These are phyloP conservation scores for Hylomyscus alleni DNA, from an alignment of 2,797 vertebrate species.

Conservation along the genomic window DNA sequence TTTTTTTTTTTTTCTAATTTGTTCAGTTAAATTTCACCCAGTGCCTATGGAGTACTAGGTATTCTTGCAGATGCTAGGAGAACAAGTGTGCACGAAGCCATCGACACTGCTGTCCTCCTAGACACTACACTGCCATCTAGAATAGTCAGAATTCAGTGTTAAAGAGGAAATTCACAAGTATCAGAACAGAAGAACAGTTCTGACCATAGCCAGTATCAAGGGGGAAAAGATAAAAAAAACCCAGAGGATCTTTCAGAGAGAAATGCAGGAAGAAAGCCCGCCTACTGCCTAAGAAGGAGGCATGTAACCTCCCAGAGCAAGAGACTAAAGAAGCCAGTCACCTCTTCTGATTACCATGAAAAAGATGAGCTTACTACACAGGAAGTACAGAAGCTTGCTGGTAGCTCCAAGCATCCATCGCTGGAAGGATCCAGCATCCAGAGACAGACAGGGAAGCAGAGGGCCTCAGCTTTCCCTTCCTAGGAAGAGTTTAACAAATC, in stretches of 20 bases:
- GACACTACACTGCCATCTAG: not conserved
- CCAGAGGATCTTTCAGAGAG: not conserved
- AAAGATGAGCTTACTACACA: slow-evolving; percentile 56
- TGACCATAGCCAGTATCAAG: not conserved
- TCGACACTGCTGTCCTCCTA: not conserved
- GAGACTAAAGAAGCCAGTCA: not conserved
- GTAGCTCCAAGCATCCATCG: not conserved
- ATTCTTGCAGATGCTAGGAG: not conserved
- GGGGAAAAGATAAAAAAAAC: not conserved
- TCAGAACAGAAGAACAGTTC: slow-evolving; percentile 3
- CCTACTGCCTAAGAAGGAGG: slow-evolving; percentile 48
- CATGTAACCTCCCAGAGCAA: not conserved
- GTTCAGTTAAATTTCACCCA: slow-evolving; percentile 49
- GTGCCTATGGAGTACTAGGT: not conserved
- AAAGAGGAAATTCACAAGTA: not conserved
- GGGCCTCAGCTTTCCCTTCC: not conserved
- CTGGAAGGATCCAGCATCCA: not conserved
- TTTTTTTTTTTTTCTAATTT: slow-evolving; percentile 2
- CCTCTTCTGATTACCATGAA: slow-evolving; percentile 42
- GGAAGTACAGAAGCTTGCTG: not conserved
- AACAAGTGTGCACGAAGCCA: not conserved
- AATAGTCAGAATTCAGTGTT: not conserved
- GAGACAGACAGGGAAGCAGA: not conserved
- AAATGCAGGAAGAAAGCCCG: not conserved
- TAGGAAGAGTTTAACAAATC: slow-evolving; percentile 33